A percentile compares a stretch with the other conserved stretches of the same genome.
Conservation (phyloP, 2,797 vertebrate genomes). For the Leptodactylus fallax region DNA sequence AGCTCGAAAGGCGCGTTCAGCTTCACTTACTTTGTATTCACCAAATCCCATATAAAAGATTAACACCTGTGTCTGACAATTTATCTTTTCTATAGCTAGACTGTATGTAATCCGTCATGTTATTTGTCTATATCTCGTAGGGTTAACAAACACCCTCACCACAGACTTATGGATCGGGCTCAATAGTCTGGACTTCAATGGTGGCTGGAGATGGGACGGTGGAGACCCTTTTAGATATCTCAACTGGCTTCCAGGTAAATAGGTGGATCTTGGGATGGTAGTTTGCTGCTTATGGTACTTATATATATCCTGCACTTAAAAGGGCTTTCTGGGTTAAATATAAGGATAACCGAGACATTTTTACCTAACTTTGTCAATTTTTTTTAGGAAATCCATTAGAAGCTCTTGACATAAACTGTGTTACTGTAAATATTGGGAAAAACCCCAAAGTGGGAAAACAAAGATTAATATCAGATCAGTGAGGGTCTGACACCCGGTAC, state of each 20-base stretch:
- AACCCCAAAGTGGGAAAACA: too few relatives aligned
- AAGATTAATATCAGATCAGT: too few relatives aligned
- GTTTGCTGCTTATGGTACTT: neutral
- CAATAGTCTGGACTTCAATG: slow-evolving; percentile 87
- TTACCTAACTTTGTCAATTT: too few relatives aligned
- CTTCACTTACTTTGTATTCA: too few relatives aligned
- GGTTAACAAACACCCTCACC: slow-evolving; percentile 78
- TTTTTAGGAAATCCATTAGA: too few relatives aligned
- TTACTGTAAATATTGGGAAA: too few relatives aligned
- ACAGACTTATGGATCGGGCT: slow-evolving; percentile 91
- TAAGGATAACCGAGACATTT: too few relatives aligned
- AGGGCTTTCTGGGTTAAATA: too few relatives aligned
- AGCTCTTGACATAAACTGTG: too few relatives aligned
- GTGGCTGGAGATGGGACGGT: slow-evolving; percentile 93
- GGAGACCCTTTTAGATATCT: slow-evolving; percentile 90
- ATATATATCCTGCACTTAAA: too few relatives aligned
- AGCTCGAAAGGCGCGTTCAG: too few relatives aligned
- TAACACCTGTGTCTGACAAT: neutral
- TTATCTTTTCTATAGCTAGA: neutral
- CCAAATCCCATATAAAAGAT: neutral
- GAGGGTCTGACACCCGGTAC: too few relatives aligned
- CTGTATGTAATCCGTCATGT: neutral
- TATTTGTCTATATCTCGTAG: slow-evolving; percentile 70
- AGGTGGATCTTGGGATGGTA: neutral
- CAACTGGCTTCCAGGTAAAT: slow-evolving; percentile 94